Evolutionary conservation across 1,140 invertebrate species (phyloP).

Genomic region (Drosophila burlai): DNA sequence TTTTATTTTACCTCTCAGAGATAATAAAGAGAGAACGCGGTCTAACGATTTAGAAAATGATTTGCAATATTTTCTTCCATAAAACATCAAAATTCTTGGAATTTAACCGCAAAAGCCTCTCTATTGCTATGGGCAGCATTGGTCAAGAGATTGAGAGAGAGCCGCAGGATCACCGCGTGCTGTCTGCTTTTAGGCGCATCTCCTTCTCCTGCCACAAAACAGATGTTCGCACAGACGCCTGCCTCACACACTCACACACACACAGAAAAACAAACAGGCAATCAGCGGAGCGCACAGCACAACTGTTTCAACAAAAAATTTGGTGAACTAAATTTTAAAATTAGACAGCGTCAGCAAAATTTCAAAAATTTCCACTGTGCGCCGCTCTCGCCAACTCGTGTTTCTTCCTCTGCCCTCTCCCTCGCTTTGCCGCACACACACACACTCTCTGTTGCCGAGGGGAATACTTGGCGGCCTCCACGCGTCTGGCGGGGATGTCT

Average conservation of each 20-base stretch:
- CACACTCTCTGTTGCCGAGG: slow-evolving; percentile 37
- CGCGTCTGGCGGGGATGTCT: slow-evolving; percentile 5
- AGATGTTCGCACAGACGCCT: slow-evolving; percentile 27
- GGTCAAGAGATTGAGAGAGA: neutral
- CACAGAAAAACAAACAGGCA: neutral
- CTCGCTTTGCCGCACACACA: neutral
- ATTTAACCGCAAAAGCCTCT: neutral
- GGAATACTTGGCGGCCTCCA: slow-evolving; percentile 11
- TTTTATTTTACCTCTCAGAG: slow-evolving; percentile 6
- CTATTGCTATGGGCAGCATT: slow-evolving; percentile 13
- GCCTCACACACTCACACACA: neutral
- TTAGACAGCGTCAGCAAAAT: slow-evolving; percentile 57
- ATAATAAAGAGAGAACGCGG: neutral
- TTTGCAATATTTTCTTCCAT: too few relatives aligned
- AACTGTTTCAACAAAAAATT: slow-evolving; percentile 66
- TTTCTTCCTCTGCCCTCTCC: slow-evolving; percentile 7
- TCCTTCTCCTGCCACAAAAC: slow-evolving; percentile 6
- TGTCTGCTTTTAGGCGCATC: slow-evolving; percentile 15
- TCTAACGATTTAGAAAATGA: neutral
- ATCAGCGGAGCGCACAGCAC: slow-evolving; percentile 4
- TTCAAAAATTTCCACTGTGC: slow-evolving; percentile 59
- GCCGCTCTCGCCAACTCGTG: slow-evolving; percentile 15
- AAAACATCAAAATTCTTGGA: neutral
- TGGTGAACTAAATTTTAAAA: slow-evolving; percentile 49
- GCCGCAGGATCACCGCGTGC: slow-evolving; percentile 7